Base-by-base conservation (phyloP, 2,888 invertebrate species). In the Dichetophora obliterata region DNA sequence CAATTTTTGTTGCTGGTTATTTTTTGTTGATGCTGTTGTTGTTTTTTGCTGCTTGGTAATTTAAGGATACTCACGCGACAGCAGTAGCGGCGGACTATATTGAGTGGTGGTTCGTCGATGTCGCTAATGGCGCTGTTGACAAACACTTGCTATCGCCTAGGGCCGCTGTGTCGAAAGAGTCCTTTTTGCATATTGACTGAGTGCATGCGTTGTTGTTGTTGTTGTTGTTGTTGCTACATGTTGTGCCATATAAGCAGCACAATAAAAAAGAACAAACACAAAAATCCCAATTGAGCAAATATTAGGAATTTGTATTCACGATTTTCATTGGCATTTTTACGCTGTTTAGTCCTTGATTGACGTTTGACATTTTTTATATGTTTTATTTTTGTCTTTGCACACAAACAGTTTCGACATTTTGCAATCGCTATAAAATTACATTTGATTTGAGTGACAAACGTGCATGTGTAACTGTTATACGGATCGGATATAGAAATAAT, bases 321-420 rank as follows among this genome's bases (percentile, higher is more conserved):
- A 54, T 37, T 71, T 71, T 34, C 37, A 37, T 66, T 74, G n/a
- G 54, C 66, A 34, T 66, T 73, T 59, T 52, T 74, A 37, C 52
- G 74, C 66, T 74, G 65, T 74, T 74, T 65, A 66, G 74, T 74
- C 65, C 74, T 74, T 74, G 74, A 74, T 74, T 74, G 74, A 74
- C 74, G 66, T 74, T 65, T 66, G 74, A 74, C 74, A 74, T 65
- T 63, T 61, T 61, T 72, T 57, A 19, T 24, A 2, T 27, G 31
- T 27, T 19, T 48, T 16, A 1, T 27, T 16, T 34, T 63, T 22
- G 1, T 34, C 16, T 34, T 65, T 16, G 31, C 34, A 65, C 11
- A 14, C 27, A 59, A 59, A 59, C 59, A 59, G 43, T 43, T 43
- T 43, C 43, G 43, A 43, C 43, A 43, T 43, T 3, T 11, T 43